Evolutionary conservation across 1,140 invertebrate genomes (phyloP).

Genomic region (Lordiphosa stackelbergi): DNA sequence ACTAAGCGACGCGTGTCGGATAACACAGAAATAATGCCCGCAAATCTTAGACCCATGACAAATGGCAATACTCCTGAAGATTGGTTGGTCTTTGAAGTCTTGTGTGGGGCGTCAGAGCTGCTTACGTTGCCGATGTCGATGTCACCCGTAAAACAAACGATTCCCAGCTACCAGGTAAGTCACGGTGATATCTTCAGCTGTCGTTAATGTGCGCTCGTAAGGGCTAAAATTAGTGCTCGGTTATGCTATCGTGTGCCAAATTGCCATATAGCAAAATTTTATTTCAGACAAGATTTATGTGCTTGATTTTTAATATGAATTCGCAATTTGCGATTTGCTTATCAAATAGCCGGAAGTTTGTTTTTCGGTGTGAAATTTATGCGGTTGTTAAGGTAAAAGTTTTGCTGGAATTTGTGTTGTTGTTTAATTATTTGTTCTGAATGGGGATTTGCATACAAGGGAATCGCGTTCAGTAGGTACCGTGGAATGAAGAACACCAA

Average conservation of each 20-base stretch:
- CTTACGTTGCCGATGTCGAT: constrained; percentile 35
- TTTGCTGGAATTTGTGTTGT: constrained; percentile 13
- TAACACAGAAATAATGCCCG: constrained; percentile 46
- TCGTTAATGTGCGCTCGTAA: constrained; percentile 58
- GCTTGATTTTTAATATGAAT: constrained; percentile 20
- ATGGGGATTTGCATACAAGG: constrained; percentile 44
- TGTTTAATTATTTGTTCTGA: constrained; percentile 34
- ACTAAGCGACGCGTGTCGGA: constrained; percentile 15
- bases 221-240: constrained; percentile 34
- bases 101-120: constrained; percentile 68
- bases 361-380: constrained; percentile 65
- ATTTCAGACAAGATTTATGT: constrained; percentile 42
- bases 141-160: constrained; percentile 7
- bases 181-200: constrained; percentile 22
- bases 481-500: too few species aligned
- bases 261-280: constrained; percentile 39
- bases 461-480: neutral
- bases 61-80: constrained; percentile 80
- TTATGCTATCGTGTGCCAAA: constrained; percentile 62
- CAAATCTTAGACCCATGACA: constrained; percentile 43
- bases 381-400: constrained; percentile 61
- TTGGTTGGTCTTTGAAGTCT: constrained; percentile 83
- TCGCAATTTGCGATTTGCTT: constrained; percentile 40
- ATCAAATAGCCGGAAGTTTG: constrained; percentile 24
- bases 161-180: constrained; percentile 34